Conservation (phyloP, 2,113 vertebrate species). For the Eptatretus burgeri region DNA sequence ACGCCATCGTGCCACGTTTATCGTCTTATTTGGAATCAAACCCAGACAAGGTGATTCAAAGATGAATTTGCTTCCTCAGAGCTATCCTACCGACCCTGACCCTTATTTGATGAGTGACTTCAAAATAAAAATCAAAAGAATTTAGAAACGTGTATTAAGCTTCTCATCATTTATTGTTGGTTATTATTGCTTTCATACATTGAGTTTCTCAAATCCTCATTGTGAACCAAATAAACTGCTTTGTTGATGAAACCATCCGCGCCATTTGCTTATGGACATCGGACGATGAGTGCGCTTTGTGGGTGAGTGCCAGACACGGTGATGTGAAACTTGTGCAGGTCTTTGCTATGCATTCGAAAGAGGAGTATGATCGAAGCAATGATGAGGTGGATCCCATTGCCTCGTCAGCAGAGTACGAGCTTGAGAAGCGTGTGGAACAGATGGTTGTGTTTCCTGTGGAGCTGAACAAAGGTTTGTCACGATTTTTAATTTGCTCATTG, state of each 20-base stretch:
- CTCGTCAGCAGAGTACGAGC: slow-evolving; percentile 64
- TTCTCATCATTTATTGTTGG: not conserved
- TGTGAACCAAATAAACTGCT: not conserved
- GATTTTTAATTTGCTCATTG: too few species aligned
- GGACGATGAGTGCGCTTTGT: not conserved
- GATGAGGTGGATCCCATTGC: slow-evolving; percentile 92
- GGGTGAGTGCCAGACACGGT: not conserved
- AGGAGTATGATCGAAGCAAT: slow-evolving; percentile 78
- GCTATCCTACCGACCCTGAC: too few species aligned
- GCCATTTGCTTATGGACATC: not conserved
- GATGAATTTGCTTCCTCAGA: too few species aligned
- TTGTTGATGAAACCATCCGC: not conserved
- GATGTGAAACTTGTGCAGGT: slow-evolving; percentile 22
- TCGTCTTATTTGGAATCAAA: too few species aligned
- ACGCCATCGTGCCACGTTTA: too few species aligned
- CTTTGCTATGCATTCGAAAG: slow-evolving; percentile 70
- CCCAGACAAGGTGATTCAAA: too few species aligned
- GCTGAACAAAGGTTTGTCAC: slow-evolving; percentile 51
- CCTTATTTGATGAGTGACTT: too few species aligned
- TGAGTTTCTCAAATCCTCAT: not conserved
- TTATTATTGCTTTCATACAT: not conserved
- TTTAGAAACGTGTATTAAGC: not conserved
- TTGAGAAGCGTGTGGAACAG: slow-evolving; percentile 78
- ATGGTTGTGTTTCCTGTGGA: slow-evolving; percentile 75
- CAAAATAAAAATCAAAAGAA: too few species aligned